Evolutionary conservation across 1,140 invertebrate genomes (phyloP).

Genomic region (Popillia japonica): DNA sequence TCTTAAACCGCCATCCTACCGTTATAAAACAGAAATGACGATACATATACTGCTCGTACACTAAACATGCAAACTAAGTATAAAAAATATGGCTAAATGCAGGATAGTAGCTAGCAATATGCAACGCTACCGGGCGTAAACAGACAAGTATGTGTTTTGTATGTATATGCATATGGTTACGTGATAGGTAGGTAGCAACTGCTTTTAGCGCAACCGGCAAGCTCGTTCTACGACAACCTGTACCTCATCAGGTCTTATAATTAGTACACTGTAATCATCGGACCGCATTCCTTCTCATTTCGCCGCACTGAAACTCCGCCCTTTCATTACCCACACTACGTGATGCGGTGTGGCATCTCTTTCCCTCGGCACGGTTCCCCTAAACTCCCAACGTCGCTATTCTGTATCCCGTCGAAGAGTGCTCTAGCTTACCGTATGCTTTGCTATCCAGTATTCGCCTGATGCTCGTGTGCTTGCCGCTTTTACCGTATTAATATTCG

Average conservation of each 20-base stretch:
- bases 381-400: too few relatives aligned
- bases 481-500: constrained; percentile 9
- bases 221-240: constrained; percentile 19
- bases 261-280: constrained; percentile 28
- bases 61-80: background rate
- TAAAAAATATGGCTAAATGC: too few relatives aligned
- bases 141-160: background rate
- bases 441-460: background rate
- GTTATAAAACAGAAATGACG: background rate
- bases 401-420: background rate
- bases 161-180: background rate
- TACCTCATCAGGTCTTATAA: constrained; percentile 28
- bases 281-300: constrained; percentile 31
- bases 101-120: background rate
- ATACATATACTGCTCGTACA: background rate
- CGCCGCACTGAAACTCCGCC: background rate
- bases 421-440: background rate
- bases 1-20: background rate
- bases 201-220: background rate
- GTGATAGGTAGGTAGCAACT: background rate
- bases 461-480: background rate
- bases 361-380: background rate
- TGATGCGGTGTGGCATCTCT: background rate
- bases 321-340: constrained; percentile 20
- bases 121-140: background rate